Conservation (phyloP, 2,797 vertebrate genomes). For the Lithobates sylvaticus region DNA sequence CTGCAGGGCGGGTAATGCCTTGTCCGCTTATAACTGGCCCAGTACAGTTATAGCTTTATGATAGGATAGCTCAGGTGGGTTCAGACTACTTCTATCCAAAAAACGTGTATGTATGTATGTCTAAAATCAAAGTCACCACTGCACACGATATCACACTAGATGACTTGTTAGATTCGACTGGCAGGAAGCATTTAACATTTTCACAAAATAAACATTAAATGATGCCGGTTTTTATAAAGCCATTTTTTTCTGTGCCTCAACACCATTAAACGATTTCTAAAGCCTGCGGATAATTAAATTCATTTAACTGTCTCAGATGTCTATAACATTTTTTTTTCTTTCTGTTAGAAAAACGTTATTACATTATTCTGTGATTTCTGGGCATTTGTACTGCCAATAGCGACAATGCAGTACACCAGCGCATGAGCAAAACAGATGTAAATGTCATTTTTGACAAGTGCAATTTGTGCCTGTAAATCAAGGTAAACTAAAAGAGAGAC, state of each 20-base stretch:
- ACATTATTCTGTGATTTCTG: conserved; percentile 45
- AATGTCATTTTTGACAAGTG: conserved; percentile 51
- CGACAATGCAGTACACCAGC: neutral
- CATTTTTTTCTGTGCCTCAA: neutral
- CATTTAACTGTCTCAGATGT: conserved; percentile 38
- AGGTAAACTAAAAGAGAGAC: conserved; percentile 7
- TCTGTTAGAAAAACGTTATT: conserved; percentile 16
- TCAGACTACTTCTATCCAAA: too few species aligned
- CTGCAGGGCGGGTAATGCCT: too few species aligned
- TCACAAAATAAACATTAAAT: neutral
- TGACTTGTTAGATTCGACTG: neutral
- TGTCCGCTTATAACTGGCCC: too few species aligned
- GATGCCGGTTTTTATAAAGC: neutral
- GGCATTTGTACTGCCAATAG: conserved; percentile 34
- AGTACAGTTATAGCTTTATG: too few species aligned
- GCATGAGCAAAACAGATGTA: conserved; percentile 50
- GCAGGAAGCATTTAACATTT: neutral
- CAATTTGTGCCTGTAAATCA: conserved; percentile 20
- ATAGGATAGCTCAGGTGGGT: too few species aligned
- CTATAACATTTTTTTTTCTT: conserved; percentile 34
- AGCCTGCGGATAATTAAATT: conserved; percentile 40
- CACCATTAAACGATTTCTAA: conserved; percentile 25
- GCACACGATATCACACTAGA: neutral
- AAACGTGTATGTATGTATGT: neutral
- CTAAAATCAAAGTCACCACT: neutral